Evolutionary conservation across 1,140 invertebrate genomes (phyloP).

Genomic region (Bombus vancouverensis): DNA sequence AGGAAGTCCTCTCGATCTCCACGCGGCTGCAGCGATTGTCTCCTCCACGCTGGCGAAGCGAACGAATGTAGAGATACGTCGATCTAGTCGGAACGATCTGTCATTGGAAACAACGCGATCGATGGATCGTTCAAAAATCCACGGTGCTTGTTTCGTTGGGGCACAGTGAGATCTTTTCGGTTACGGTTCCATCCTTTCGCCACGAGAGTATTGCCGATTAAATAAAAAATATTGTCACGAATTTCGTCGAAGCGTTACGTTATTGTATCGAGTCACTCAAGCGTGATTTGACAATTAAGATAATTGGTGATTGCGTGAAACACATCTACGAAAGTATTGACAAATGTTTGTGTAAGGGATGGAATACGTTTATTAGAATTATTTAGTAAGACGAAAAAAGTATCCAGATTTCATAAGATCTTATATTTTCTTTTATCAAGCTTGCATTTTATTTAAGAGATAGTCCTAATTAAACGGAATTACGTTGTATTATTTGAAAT

Average conservation of each 20-base stretch:
- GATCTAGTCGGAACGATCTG: constrained; percentile 64
- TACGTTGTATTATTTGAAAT: neutral
- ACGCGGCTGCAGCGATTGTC: constrained; percentile 14
- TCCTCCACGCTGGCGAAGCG: constrained; percentile 24
- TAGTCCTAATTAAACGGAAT: no score
- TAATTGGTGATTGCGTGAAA: neutral
- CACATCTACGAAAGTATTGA: neutral
- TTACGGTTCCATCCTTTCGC: constrained; percentile 37
- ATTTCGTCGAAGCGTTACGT: neutral
- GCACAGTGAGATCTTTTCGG: constrained; percentile 36
- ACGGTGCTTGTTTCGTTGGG: constrained; percentile 33
- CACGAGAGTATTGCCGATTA: neutral
- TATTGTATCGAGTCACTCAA: neutral
- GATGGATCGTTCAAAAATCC: constrained; percentile 32
- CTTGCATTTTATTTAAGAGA: neutral
- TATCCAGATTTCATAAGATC: neutral
- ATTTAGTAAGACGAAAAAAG: neutral
- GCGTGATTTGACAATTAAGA: neutral
- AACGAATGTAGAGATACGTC: constrained; percentile 38
- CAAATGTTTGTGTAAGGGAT: no score
- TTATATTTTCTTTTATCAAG: neutral
- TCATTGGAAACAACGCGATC: constrained; percentile 2
- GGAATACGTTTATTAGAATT: no score
- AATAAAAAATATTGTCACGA: neutral
- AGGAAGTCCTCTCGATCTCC: neutral